Percentiles rank a stretch among this genome's conserved stretches.
Evolutionary conservation across 1,140 invertebrate species (phyloP).

Genomic region (Brachionus angularis): DNA sequence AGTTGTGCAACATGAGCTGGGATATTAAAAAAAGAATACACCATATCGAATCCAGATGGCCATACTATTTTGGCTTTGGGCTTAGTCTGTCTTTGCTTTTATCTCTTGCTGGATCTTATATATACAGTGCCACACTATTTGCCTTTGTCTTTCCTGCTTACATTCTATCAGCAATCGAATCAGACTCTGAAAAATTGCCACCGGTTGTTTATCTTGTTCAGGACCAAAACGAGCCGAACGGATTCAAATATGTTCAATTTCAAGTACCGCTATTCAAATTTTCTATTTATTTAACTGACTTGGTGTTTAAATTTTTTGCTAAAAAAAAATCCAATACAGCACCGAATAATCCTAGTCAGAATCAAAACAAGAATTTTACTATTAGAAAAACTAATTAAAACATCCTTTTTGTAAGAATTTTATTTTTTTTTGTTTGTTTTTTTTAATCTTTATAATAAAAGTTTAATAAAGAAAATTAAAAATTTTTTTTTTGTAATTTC

Average conservation of each 20-base stretch:
- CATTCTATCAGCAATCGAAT: conserved; percentile 39
- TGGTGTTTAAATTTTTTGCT: conserved; percentile 31
- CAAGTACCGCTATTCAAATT: conserved; percentile 19
- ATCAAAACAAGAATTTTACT: conserved; percentile 12
- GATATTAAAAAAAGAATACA: conserved; percentile 33
- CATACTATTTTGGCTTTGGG: conserved; percentile 40
- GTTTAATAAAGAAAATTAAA: too few relatives aligned
- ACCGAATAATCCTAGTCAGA: neutral
- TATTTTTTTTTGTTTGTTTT: neutral
- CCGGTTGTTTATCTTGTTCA: conserved; percentile 10
- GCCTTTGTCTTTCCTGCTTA: conserved; percentile 38
- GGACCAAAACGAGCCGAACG: neutral
- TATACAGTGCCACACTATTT: conserved; percentile 38
- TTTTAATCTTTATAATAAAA: too few relatives aligned
- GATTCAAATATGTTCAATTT: neutral
- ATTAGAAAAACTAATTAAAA: conserved; percentile 39
- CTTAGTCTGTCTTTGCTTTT: conserved; percentile 14
- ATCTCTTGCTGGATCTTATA: conserved; percentile 25
- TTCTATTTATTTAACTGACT: conserved; percentile 36
- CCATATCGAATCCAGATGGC: conserved; percentile 39
- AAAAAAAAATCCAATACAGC: neutral
- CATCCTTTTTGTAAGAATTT: conserved; percentile 2
- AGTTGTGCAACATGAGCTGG: conserved; percentile 33
- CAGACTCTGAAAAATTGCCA: conserved; percentile 5
- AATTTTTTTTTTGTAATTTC: too few relatives aligned